These are phyloP conservation scores for Morinoia aosen DNA, from an alignment of 2,888 invertebrate genomes.

Conservation along the genomic window DNA sequence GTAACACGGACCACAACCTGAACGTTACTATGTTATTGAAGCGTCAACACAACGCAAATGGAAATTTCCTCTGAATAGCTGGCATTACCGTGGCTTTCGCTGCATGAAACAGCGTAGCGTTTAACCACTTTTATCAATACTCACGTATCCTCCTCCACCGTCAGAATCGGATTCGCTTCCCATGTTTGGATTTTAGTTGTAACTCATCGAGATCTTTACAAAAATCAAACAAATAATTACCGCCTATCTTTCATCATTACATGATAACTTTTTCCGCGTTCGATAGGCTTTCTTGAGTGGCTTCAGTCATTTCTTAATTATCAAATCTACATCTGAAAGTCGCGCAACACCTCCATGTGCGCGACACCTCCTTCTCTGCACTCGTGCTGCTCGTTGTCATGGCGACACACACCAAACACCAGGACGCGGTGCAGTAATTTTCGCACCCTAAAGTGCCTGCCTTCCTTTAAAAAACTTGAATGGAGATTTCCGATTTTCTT, in stretches of 20 bases:
- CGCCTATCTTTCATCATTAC: neutral
- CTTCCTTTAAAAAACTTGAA: neutral
- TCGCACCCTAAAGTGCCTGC: neutral
- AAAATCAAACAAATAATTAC: neutral
- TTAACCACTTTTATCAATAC: neutral
- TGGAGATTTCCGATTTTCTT: neutral
- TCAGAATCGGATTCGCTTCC: constrained; percentile 41
- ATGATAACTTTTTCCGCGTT: neutral
- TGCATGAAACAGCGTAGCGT: neutral
- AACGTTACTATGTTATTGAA: too few relatives aligned
- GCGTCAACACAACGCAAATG: neutral
- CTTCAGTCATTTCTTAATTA: neutral
- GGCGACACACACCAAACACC: neutral
- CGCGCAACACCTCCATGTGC: neutral
- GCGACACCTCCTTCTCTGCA: neutral
- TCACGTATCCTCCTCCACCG: constrained; percentile 38
- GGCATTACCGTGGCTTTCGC: neutral
- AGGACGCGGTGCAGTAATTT: neutral
- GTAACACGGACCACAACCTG: too few relatives aligned
- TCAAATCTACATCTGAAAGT: neutral
- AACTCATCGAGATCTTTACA: neutral
- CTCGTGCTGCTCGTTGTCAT: neutral
- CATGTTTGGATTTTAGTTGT: neutral
- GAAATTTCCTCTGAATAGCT: neutral
- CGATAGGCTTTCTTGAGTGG: neutral